These are phyloP conservation scores for Leptinotarsa juncta DNA, from an alignment of 2,888 invertebrate genomes.

Conservation along the genomic window DNA sequence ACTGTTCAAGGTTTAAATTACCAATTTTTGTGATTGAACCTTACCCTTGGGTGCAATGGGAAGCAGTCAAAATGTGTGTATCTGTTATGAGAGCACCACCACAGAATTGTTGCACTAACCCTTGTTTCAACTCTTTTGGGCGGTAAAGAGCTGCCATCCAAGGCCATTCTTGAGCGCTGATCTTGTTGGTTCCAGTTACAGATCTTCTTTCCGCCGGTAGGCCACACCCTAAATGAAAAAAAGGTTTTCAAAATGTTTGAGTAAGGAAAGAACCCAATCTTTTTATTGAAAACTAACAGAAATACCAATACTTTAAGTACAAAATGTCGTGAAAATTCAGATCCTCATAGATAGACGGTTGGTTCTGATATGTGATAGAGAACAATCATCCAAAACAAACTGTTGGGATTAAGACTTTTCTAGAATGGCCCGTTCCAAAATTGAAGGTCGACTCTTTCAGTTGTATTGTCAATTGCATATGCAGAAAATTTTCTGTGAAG, in stretches of 20 bases:
- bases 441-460: too few relatives aligned
- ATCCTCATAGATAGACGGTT: too few relatives aligned
- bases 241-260: background rate
- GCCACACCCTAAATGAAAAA: constrained; percentile 58
- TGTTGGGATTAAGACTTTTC: too few relatives aligned
- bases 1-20: background rate
- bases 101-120: constrained; percentile 74
- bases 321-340: too few relatives aligned
- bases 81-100: constrained; percentile 86
- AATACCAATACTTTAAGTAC: too few relatives aligned
- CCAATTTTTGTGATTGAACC: background rate
- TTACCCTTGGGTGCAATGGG: constrained; percentile 77
- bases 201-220: constrained; percentile 52
- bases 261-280: background rate
- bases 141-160: constrained; percentile 86
- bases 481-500: too few relatives aligned
- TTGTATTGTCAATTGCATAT: too few relatives aligned
- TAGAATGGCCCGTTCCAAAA: too few relatives aligned
- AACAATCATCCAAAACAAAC: too few relatives aligned
- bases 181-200: constrained; percentile 37
- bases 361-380: too few relatives aligned
- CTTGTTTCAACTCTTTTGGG: constrained; percentile 59
- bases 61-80: constrained; percentile 81
- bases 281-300: too few relatives aligned
- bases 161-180: constrained; percentile 76